Percentiles rank a stretch among this genome's conserved stretches.
Conservation (phyloP, 1,140 invertebrate species). For the Caerostris extrusa region DNA sequence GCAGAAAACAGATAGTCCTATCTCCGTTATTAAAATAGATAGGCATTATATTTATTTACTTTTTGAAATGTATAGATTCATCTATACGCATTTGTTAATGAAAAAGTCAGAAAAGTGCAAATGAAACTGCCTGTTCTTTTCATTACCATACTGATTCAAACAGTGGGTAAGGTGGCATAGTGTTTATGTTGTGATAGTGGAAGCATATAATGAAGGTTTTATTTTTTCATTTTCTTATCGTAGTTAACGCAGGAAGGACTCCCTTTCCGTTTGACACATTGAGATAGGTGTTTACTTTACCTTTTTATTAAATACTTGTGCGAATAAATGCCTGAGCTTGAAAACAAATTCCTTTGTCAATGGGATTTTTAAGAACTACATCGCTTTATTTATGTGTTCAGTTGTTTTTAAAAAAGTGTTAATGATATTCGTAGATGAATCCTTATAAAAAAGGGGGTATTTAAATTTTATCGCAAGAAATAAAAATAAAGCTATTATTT, state of each 20-base stretch:
- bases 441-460: background rate
- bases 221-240: background rate
- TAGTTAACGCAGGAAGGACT: background rate
- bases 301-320: background rate
- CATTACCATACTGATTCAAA: background rate
- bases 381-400: background rate
- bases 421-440: background rate
- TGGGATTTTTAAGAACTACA: background rate
- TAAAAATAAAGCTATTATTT: background rate
- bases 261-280: background rate
- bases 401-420: background rate
- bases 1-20: background rate
- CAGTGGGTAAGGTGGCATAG: background rate
- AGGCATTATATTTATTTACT: background rate
- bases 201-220: background rate
- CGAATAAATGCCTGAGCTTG: background rate
- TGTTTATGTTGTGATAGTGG: background rate
- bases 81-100: background rate
- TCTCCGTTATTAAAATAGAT: constrained; percentile 5
- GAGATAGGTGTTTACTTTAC: background rate
- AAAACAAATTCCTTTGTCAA: background rate
- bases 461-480: background rate
- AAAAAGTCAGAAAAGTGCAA: background rate
- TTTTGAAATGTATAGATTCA: background rate
- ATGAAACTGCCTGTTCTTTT: background rate